Evolutionary conservation across 2,888 invertebrate genomes (phyloP).

Genomic region (Eupithecia insigniata): DNA sequence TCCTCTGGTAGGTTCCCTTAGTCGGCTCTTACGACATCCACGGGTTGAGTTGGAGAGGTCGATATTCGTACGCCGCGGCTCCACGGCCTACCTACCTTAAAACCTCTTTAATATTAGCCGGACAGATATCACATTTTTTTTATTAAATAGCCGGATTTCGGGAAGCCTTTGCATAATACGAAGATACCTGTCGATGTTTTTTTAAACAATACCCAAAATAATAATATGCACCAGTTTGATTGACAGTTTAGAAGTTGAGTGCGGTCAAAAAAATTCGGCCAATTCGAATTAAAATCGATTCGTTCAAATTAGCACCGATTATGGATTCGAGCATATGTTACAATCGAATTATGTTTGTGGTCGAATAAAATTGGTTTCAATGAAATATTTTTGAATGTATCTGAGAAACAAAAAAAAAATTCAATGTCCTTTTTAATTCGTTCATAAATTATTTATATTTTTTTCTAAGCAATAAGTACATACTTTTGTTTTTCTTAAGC

Average conservation of each 20-base stretch:
- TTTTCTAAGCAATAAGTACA: too few relatives aligned
- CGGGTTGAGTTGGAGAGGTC: too few relatives aligned
- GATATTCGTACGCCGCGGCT: too few relatives aligned
- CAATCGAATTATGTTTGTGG: constrained; percentile 59
- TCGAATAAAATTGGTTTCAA: constrained; percentile 40
- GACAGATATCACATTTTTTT: background rate
- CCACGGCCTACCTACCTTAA: too few relatives aligned
- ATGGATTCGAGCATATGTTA: constrained; percentile 80
- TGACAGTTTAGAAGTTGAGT: constrained; percentile 63
- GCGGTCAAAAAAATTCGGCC: constrained; percentile 48
- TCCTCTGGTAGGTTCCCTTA: too few relatives aligned
- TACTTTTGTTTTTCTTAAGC: too few relatives aligned
- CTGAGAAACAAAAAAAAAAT: background rate
- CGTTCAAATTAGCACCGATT: constrained; percentile 79
- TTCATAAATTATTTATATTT: background rate
- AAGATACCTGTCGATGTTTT: constrained; percentile 60
- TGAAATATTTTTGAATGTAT: constrained; percentile 11
- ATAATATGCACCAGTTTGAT: constrained; percentile 76
- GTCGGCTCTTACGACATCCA: too few relatives aligned
- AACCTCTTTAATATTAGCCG: background rate
- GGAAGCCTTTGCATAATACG: constrained; percentile 32
- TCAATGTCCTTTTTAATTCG: background rate
- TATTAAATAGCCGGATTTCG: constrained; percentile 2
- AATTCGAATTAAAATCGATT: constrained; percentile 51
- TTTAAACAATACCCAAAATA: constrained; percentile 60